Evolutionary conservation across 2,888 invertebrate genomes (phyloP).

Genomic region (Phragmatobia fuliginosa): DNA sequence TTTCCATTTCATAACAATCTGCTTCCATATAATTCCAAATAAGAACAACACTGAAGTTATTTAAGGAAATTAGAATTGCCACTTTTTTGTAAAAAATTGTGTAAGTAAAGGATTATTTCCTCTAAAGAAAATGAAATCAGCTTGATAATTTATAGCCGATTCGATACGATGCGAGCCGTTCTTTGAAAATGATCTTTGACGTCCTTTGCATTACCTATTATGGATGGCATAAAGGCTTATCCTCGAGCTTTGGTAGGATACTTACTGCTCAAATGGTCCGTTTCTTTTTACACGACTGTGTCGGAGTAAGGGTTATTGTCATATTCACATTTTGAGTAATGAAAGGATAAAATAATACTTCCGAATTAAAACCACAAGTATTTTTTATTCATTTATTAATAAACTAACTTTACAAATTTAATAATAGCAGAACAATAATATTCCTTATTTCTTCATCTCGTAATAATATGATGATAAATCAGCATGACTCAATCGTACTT

Average conservation of each 20-base stretch:
- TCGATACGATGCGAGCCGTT: too few relatives aligned
- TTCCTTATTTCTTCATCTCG: conserved; percentile 87
- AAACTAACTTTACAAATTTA: conserved; percentile 87
- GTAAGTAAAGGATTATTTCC: background rate
- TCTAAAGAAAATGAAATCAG: too few relatives aligned
- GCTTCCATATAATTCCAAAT: too few relatives aligned
- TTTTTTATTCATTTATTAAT: conserved; percentile 87
- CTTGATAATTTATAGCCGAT: too few relatives aligned
- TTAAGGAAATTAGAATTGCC: background rate
- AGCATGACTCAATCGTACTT: conserved; percentile 84
- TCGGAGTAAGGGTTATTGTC: too few relatives aligned
- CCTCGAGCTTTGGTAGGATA: background rate
- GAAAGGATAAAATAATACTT: conserved; percentile 16
- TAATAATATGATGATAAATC: conserved; percentile 79
- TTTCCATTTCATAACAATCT: too few relatives aligned
- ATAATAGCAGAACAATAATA: conserved; percentile 87
- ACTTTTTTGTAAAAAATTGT: background rate
- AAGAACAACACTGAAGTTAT: too few relatives aligned
- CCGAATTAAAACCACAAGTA: conserved; percentile 70
- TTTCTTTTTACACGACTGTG: too few relatives aligned
- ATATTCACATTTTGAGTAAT: background rate
- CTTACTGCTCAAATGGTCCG: too few relatives aligned
- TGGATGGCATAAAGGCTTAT: background rate
- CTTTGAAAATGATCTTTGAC: too few relatives aligned
- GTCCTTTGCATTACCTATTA: background rate